These are phyloP conservation scores for Therioaphis trifolii DNA, from an alignment of 2,888 invertebrate species.

Conservation along the genomic window DNA sequence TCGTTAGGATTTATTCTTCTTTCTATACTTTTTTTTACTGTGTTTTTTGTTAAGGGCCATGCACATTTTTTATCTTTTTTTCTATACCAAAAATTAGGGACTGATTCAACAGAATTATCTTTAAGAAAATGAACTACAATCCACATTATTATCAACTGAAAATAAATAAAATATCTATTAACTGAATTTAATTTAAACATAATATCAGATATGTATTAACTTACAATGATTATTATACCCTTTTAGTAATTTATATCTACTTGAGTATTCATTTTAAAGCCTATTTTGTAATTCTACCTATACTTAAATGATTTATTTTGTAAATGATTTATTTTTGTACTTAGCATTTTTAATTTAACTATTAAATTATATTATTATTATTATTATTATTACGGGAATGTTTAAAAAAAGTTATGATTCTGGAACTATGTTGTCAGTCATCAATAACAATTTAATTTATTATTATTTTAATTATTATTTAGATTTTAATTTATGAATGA, in stretches of 20 bases:
- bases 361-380: background rate
- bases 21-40: too few species aligned
- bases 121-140: background rate
- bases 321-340: too few species aligned
- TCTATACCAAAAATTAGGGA: background rate
- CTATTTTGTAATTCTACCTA: too few species aligned
- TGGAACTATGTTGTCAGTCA: too few species aligned
- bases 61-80: background rate
- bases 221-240: background rate
- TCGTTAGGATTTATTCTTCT: too few species aligned
- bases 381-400: background rate
- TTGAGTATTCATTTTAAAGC: background rate
- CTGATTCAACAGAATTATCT: background rate
- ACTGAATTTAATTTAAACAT: background rate
- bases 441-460: too few species aligned
- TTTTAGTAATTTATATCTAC: conserved; percentile 1
- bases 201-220: background rate
- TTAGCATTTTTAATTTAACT: too few species aligned
- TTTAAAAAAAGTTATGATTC: background rate
- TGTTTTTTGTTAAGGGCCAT: background rate
- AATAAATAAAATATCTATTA: too few species aligned
- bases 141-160: background rate
- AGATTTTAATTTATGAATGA: background rate
- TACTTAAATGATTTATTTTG: too few species aligned
- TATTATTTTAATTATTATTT: too few species aligned